phyloP scores from a whole-genome alignment of 2,888 invertebrate species.

The Caenorhabditis angaria region DNA sequence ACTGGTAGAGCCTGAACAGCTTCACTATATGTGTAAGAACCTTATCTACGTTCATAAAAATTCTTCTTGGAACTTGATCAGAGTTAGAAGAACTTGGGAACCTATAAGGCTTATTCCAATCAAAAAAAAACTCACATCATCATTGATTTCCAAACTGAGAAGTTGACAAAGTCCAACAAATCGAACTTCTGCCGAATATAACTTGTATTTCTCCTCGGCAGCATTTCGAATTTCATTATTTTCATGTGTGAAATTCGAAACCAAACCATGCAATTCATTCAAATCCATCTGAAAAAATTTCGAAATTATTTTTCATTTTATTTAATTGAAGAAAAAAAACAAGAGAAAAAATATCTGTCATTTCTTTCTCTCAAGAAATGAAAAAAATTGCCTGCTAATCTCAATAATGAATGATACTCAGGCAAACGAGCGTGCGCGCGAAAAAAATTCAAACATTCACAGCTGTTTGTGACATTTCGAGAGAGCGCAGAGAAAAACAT shows the following conservation, averaged over 20 bases:
- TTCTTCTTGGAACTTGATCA: too few relatives aligned
- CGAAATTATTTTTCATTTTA: not conserved
- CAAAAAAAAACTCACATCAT: slow-evolving; percentile 4
- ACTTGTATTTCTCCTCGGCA: not conserved
- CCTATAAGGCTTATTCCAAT: too few relatives aligned
- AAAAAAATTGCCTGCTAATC: too few relatives aligned
- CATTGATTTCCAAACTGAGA: not conserved
- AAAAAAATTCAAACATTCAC: not conserved
- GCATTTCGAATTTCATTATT: not conserved
- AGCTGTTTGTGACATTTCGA: not conserved
- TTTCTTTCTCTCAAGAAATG: too few relatives aligned
- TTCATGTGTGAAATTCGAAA: not conserved
- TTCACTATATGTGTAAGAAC: too few relatives aligned
- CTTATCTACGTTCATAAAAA: too few relatives aligned
- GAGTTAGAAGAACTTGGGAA: too few relatives aligned
- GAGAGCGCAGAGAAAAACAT: not conserved
- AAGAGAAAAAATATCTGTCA: too few relatives aligned
- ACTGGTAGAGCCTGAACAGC: too few relatives aligned
- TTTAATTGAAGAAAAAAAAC: not conserved
- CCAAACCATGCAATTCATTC: not conserved
- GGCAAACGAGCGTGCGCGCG: not conserved
- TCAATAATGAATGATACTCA: too few relatives aligned
- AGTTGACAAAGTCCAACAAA: not conserved
- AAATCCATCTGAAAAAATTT: not conserved
- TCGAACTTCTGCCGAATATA: not conserved